Conservation (phyloP, 2,113 vertebrate genomes). For the Anoura caudifer region DNA sequence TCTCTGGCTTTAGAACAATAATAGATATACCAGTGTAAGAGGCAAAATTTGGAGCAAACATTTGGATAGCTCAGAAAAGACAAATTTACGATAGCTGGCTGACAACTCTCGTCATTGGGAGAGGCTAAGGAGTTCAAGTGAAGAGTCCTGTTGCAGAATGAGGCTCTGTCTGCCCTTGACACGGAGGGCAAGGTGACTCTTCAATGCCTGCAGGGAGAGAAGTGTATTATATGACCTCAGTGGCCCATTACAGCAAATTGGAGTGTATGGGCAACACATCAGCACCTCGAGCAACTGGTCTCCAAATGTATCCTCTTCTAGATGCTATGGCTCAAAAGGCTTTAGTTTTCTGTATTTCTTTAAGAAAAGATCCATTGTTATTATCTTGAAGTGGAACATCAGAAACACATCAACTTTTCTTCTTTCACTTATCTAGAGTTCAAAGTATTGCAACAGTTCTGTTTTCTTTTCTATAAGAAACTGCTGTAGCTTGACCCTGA, state of each 20-base stretch:
- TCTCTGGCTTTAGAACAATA: background rate
- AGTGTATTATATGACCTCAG: background rate
- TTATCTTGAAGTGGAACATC: conserved; percentile 52
- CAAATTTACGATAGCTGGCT: background rate
- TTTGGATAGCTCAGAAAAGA: background rate
- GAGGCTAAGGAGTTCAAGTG: background rate
- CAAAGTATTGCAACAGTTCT: background rate
- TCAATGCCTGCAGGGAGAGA: background rate
- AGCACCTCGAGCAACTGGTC: background rate
- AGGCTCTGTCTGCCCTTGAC: background rate
- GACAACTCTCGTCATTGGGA: background rate
- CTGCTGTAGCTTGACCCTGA: background rate
- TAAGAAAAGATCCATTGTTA: conserved; percentile 68
- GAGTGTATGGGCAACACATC: conserved; percentile 57
- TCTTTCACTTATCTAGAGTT: conserved; percentile 32
- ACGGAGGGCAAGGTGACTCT: background rate
- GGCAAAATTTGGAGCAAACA: background rate
- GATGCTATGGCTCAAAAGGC: background rate
- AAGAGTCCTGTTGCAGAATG: background rate
- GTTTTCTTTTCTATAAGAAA: background rate
- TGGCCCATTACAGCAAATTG: background rate
- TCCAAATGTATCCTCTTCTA: conserved; percentile 56
- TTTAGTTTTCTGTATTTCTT: conserved; percentile 22
- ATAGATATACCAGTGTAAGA: background rate
- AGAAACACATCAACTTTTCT: conserved; percentile 55